Evolutionary conservation across 1,140 invertebrate genomes (phyloP).

Genomic region (Pentalonia nigronervosa): DNA sequence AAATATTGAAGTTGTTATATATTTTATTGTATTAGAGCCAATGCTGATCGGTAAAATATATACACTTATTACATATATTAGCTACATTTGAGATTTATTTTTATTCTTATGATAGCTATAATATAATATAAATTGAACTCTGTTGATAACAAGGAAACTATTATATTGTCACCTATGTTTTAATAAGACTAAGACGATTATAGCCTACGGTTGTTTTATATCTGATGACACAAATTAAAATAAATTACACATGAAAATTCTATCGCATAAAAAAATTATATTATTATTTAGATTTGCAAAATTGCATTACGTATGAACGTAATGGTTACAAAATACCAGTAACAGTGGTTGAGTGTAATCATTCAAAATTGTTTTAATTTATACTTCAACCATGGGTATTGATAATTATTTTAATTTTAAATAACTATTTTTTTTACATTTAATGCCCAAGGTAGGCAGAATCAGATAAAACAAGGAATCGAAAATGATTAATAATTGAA

Average conservation of each 20-base stretch:
- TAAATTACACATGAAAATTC: not conserved
- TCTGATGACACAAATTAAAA: not conserved
- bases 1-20: not conserved
- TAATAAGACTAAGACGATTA: not conserved
- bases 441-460: not conserved
- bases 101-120: not conserved
- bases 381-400: too few species aligned
- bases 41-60: not conserved
- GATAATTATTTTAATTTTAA: too few species aligned
- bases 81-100: not conserved
- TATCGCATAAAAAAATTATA: not conserved
- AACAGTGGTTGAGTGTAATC: not conserved
- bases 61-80: not conserved
- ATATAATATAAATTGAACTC: not conserved
- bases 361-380: too few species aligned
- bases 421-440: not conserved
- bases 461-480: not conserved
- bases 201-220: not conserved
- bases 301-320: not conserved
- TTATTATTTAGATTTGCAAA: not conserved
- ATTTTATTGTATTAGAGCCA: not conserved
- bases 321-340: not conserved
- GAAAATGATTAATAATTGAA: not conserved
- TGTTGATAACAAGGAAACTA: not conserved
- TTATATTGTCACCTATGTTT: not conserved